Percentiles rank a stretch among this genome's conserved stretches.
Conservation (phyloP, 2,113 vertebrate genomes). For the Cettia cetti region DNA sequence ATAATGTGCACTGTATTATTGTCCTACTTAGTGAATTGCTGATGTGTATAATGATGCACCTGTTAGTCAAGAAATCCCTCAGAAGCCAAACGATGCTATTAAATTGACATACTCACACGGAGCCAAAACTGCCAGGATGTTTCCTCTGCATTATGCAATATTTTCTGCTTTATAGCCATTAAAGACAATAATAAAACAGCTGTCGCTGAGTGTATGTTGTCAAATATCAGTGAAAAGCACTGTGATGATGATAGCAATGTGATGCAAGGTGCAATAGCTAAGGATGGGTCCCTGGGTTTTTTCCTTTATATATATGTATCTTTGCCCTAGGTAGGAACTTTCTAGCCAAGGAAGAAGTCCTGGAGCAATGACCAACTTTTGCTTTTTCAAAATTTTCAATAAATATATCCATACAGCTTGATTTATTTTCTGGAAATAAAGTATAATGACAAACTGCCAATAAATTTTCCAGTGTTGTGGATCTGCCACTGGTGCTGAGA, state of each 20-base stretch:
- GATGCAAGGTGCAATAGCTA: background rate
- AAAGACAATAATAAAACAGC: constrained; percentile 68
- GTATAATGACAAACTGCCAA: background rate
- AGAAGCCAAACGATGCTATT: constrained; percentile 27
- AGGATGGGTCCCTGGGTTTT: background rate
- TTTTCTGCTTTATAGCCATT: constrained; percentile 63
- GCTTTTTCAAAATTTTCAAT: background rate
- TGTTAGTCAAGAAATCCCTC: constrained; percentile 68
- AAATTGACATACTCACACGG: constrained; percentile 36
- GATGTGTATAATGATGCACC: constrained; percentile 60
- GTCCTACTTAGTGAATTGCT: constrained; percentile 52
- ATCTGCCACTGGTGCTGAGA: background rate
- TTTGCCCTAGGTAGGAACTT: constrained; percentile 26
- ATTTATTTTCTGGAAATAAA: background rate
- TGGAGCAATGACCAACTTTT: background rate
- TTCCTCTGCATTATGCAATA: constrained; percentile 59
- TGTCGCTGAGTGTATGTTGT: constrained; percentile 28
- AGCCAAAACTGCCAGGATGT: constrained; percentile 28
- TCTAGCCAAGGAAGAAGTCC: background rate
- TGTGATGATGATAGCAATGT: background rate
- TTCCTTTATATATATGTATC: background rate
- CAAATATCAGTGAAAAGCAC: constrained; percentile 39
- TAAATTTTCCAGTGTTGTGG: background rate
- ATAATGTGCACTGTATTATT: constrained; percentile 15
- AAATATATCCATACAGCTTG: background rate